Percentiles rank a stretch among this genome's conserved stretches.
These are phyloP conservation scores for Eilema caniola DNA, from an alignment of 2,888 invertebrate genomes.

Conservation along the genomic window DNA sequence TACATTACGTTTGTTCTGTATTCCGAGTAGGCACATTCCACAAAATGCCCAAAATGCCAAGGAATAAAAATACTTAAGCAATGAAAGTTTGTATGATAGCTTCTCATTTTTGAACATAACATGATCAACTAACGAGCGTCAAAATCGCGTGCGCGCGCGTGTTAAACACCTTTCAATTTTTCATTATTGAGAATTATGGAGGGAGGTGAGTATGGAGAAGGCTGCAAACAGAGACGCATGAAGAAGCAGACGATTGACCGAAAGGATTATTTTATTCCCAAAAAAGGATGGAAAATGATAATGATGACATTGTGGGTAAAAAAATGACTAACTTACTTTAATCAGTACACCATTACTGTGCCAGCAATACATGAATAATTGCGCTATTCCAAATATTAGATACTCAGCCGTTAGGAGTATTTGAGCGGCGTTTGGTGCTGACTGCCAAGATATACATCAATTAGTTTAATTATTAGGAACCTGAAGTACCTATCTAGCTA, in stretches of 20 bases:
- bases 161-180: too few relatives aligned
- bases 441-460: slow-evolving; percentile 51
- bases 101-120: too few relatives aligned
- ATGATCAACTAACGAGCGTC: too few relatives aligned
- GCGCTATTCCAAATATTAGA: slow-evolving; percentile 74
- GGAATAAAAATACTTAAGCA: neutral
- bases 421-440: slow-evolving; percentile 67
- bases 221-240: neutral
- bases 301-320: neutral
- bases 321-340: slow-evolving; percentile 60
- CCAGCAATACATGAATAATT: slow-evolving; percentile 78
- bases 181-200: too few relatives aligned
- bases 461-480: neutral
- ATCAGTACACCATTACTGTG: slow-evolving; percentile 74
- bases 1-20: too few relatives aligned
- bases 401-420: slow-evolving; percentile 75
- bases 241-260: neutral
- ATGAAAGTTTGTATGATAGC: too few relatives aligned
- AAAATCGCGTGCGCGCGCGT: too few relatives aligned
- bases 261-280: too few relatives aligned
- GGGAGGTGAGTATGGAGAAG: neutral
- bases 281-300: neutral
- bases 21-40: too few relatives aligned
- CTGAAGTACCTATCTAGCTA: neutral
- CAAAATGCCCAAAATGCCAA: neutral